Evolutionary conservation across 2,797 vertebrate species (phyloP), one percentile per base, ranked within the genome.

Genomic region (Myotis daubentonii): DNA sequence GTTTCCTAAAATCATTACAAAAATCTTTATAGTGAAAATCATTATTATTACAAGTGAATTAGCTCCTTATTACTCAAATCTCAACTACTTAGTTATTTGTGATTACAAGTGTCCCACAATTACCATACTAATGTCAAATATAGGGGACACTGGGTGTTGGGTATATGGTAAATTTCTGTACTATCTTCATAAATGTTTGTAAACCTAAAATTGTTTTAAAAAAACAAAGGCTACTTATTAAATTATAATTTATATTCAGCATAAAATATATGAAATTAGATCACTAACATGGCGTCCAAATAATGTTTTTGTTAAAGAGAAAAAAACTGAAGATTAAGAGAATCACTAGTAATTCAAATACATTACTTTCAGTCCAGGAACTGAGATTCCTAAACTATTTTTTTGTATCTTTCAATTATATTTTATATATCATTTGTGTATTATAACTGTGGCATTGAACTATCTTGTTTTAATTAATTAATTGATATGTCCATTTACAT

Each of bases 251-350:
- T 91, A 12, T 55, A 62, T 89, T 88, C 5, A 82, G 12, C 16
- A 86, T 71, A 78, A 95, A 74, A 55, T 25, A 55, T 22, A 68
- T 84, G 9, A 96, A 89, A 66, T 75, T 71, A 47, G 9, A 72
- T 93, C 1, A 72, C 4, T 87, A 94, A 80, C 0, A n/a, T 55
- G 4, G 3, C 71, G 30, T 76, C 10, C 25, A 23, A 57, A 51
- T 66, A 78, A 3, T 74, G 5, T 20, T 68, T 16, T 82, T 74
- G 17, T 81, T 92, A 92, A 95, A 82, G 10, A 83, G 11, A 87
- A 72, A 2, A 2, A 78, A 91, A 44, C 7, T 71, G 7, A 84
- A 81, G 28, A 87, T 85, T 25, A 89, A 91, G 19, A 94, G 3
- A 71, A 72, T 80, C 8, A 23, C 2, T 36, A 91, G 9, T 38